These are phyloP conservation scores for Drosophila prostipennis DNA, from an alignment of 2,888 invertebrate genomes.

Conservation along the genomic window DNA sequence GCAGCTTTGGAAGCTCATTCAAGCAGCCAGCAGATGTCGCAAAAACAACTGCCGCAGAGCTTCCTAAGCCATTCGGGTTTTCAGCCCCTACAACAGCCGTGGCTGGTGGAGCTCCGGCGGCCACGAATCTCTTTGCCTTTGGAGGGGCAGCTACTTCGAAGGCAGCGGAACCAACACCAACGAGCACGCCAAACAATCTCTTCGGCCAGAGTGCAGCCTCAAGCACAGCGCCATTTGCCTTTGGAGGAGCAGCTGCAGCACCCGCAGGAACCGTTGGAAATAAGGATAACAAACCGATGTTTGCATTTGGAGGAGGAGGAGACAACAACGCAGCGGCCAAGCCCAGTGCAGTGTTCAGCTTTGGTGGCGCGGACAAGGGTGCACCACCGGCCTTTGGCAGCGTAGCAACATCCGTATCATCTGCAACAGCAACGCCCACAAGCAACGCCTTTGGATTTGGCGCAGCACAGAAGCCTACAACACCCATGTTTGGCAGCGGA, in stretches of 20 bases:
- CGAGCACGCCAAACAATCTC: not conserved
- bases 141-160: conserved; percentile 12
- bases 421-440: not conserved
- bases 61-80: conserved; percentile 22
- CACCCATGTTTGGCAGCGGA: conserved; percentile 29
- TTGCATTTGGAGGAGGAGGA: conserved; percentile 26
- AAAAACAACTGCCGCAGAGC: conserved; percentile 2
- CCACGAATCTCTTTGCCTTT: conserved; percentile 32
- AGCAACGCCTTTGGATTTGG: conserved; percentile 23
- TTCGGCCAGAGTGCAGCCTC: conserved; percentile 31
- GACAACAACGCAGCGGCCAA: conserved; percentile 1
- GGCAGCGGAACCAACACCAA: conserved; percentile 6
- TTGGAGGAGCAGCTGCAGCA: conserved; percentile 13
- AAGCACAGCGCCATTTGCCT: conserved; percentile 10
- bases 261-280: conserved; percentile 1
- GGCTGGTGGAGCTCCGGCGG: not conserved
- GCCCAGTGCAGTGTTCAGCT: conserved; percentile 14
- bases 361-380: conserved; percentile 18
- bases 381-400: conserved; percentile 13
- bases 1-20: conserved; percentile 7
- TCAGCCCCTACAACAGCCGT: conserved; percentile 1
- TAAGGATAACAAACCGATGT: conserved; percentile 13
- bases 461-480: not conserved
- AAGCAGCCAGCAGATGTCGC: not conserved
- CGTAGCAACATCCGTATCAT: conserved; percentile 2